Base-by-base conservation (phyloP, 64 coral and sea anemone species). In the Actinia tenebrosa region DNA sequence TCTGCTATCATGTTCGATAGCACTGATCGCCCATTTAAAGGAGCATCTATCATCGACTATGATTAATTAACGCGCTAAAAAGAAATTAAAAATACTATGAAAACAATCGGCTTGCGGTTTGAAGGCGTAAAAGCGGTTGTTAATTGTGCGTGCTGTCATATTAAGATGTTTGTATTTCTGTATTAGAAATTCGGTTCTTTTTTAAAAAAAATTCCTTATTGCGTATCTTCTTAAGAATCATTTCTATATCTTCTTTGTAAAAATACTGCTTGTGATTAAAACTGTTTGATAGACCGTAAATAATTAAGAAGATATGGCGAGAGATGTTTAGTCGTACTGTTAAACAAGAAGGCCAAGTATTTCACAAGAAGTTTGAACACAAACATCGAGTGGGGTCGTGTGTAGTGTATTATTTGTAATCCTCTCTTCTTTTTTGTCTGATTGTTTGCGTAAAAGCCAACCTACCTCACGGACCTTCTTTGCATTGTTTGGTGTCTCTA, bases 321-420 rank as follows among this genome's bases (percentile, higher is more conserved):
- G 56, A 58, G 56, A 58, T 58, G 10, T 20, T 25, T n/a, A n/a
- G n/a, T n/a, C n/a, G 22, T 66, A n/a, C 20, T n/a, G 63, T 66
- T 9, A 7, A n/a, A 18, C 1, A 20, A 66, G 63, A 20, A 66
- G 63, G 20, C n/a, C 7, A 66, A 25, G 19, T 5, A 7, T 20
- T 23, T 75, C 3, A 75, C 26, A 16, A 75, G n/a, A 14, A 16
- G 10, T 16, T 58, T 69, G 7, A 23, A 75, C 26, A 75, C 26
- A 42, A 72, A 72, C 69, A 72, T 25, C 69, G 11, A 72, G 69
- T 75, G 69, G 69, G 69, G 22, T 75, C 69, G 69, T 75, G 69
- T 42, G 69, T 3, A 30, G 26, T 25, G n/a, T 11, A 30, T 75
- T 75, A 42, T 30, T 30, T 75, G 37, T 75, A 75, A 75, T 75